Percentiles rank a stretch among this genome's conserved stretches.
phyloP scores from a whole-genome alignment of 2,113 vertebrate species.

The Natator depressus region DNA sequence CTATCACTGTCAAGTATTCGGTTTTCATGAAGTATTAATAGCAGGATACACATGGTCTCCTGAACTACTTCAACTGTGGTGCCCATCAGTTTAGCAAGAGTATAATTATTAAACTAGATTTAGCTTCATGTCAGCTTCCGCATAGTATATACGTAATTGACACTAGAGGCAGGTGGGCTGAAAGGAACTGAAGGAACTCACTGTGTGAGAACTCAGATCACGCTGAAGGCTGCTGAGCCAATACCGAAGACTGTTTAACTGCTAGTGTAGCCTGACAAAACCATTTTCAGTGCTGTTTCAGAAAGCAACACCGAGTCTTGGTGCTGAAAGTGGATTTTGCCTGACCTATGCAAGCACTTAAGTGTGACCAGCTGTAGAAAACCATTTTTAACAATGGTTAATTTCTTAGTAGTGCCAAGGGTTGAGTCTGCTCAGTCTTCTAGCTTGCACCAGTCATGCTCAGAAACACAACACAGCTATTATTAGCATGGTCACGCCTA shows the following conservation, averaged over 20 bases:
- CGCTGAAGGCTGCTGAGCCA: not conserved
- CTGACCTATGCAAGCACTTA: not conserved
- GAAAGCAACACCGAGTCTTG: not conserved
- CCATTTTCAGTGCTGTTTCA: not conserved
- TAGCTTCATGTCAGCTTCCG: not conserved
- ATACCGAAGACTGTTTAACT: not conserved
- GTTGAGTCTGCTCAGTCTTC: not conserved
- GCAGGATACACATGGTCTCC: not conserved
- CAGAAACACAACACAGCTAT: not conserved
- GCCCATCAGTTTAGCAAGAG: not conserved
- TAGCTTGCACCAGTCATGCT: not conserved
- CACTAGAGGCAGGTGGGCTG: not conserved
- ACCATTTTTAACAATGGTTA: not conserved
- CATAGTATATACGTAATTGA: not conserved
- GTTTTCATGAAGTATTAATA: not conserved
- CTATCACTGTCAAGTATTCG: not conserved
- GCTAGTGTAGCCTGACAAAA: rapidly evolving
- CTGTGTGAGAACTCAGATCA: not conserved
- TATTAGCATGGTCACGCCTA: not conserved
- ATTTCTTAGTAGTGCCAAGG: not conserved
- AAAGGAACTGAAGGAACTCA: not conserved
- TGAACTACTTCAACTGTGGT: not conserved
- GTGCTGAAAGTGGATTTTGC: not conserved
- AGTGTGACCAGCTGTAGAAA: not conserved
- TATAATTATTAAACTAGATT: not conserved